These are phyloP conservation scores for Myrmophylax atrothorax DNA, from an alignment of 2,113 vertebrate genomes.

Conservation along the genomic window DNA sequence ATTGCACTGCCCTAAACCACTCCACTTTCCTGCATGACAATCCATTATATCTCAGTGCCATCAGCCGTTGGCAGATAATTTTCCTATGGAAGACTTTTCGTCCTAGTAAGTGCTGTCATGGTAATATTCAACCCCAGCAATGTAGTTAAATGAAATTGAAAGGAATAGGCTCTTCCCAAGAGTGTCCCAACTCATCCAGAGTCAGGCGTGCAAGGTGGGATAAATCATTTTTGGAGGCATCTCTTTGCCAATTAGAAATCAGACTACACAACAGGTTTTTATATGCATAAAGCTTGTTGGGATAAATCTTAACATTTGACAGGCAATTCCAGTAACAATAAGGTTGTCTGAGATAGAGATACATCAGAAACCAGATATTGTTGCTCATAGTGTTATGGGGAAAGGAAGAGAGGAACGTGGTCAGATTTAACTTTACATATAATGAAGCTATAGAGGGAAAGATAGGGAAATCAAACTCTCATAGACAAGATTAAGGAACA, in stretches of 20 bases:
- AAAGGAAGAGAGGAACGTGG: not conserved
- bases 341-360: not conserved
- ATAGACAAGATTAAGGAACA: not conserved
- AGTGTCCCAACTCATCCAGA: not conserved
- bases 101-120: not conserved
- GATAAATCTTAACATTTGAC: not conserved
- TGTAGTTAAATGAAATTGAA: conserved; percentile 20
- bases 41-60: not conserved
- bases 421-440: not conserved
- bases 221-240: not conserved
- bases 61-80: not conserved
- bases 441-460: not conserved
- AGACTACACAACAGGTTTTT: not conserved
- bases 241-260: conserved; percentile 7
- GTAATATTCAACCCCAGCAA: not conserved
- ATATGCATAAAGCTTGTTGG: not conserved
- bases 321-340: not conserved
- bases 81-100: conserved; percentile 5
- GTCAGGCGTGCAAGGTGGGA: not conserved
- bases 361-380: not conserved
- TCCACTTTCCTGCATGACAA: not conserved
- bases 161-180: not conserved
- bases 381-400: not conserved
- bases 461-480: not conserved
- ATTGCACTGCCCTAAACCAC: not conserved